These are phyloP conservation scores for Percopsis transmontana DNA, from an alignment of 2,113 vertebrate species.

Conservation along the genomic window DNA sequence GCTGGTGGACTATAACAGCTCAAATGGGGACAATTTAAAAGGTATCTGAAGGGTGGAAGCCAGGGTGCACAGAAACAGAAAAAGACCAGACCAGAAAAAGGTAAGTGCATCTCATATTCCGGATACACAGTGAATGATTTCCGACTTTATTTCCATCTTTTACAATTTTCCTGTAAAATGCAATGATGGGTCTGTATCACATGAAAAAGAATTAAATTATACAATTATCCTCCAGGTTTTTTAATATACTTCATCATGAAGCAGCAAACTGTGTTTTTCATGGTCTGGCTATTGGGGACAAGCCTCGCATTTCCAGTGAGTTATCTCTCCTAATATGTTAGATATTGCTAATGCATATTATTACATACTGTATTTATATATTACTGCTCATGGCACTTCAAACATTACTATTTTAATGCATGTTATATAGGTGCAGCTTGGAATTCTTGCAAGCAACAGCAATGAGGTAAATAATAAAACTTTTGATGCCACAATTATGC, in stretches of 20 bases:
- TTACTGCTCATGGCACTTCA: neutral
- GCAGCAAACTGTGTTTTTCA: slow-evolving; percentile 42
- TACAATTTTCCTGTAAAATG: neutral
- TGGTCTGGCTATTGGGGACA: slow-evolving; percentile 59
- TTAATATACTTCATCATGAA: slow-evolving; percentile 59
- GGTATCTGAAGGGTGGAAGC: slow-evolving; percentile 28
- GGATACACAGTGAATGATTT: neutral
- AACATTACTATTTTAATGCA: slow-evolving; percentile 8
- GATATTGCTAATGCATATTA: neutral
- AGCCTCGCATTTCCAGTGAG: slow-evolving; percentile 68
- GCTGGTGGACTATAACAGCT: slow-evolving; percentile 33
- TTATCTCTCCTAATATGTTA: neutral
- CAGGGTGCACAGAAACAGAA: slow-evolving; percentile 24
- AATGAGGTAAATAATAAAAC: slow-evolving; percentile 71
- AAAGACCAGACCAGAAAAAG: slow-evolving; percentile 32
- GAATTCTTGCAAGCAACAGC: slow-evolving; percentile 79
- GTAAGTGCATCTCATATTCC: slow-evolving; percentile 18
- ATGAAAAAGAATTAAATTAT: neutral
- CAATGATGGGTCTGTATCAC: neutral
- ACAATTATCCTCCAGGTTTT: neutral
- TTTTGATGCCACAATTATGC: neutral
- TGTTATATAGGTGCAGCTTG: slow-evolving; percentile 67
- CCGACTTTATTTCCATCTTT: no score
- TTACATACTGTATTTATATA: neutral
- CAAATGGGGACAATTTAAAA: slow-evolving; percentile 55